Evolutionary conservation across 1,140 invertebrate genomes (phyloP).

Genomic region (Ladona fulva): DNA sequence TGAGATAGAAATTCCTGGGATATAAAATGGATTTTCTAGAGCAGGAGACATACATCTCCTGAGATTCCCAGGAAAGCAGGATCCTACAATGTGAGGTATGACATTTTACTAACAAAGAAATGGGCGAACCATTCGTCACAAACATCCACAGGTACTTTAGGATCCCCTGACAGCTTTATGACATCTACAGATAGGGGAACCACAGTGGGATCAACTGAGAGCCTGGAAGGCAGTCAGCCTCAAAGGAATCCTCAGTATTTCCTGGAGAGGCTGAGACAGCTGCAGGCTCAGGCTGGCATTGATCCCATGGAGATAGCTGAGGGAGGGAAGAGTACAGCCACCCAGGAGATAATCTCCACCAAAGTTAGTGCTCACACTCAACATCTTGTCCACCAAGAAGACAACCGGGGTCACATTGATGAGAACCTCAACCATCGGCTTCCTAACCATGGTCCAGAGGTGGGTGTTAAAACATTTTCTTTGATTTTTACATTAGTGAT

Average conservation of each 20-base stretch:
- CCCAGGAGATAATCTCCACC: background rate
- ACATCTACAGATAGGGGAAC: background rate
- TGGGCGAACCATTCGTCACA: too few relatives aligned
- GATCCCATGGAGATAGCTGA: slow-evolving; percentile 12
- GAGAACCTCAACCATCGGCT: background rate
- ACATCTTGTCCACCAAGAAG: slow-evolving; percentile 9
- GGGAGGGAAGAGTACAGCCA: background rate
- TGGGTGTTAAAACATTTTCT: background rate
- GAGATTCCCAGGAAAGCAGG: too few relatives aligned
- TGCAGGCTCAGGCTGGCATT: slow-evolving; percentile 19
- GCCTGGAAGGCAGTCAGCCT: background rate
- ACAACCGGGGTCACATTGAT: background rate
- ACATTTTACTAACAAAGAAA: too few relatives aligned
- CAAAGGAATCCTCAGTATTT: slow-evolving; percentile 18
- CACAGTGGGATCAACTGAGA: background rate
- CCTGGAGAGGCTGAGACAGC: slow-evolving; percentile 17
- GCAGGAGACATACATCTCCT: too few relatives aligned
- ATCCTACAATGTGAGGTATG: too few relatives aligned
- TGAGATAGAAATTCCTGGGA: too few relatives aligned
- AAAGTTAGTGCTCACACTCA: background rate
- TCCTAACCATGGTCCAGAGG: background rate
- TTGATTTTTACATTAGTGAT: background rate
- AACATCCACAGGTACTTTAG: background rate
- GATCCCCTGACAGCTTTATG: slow-evolving; percentile 4
- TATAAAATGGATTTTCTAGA: too few relatives aligned